Evolutionary conservation across 2,888 invertebrate species (phyloP).

Genomic region (Elysia crispata): DNA sequence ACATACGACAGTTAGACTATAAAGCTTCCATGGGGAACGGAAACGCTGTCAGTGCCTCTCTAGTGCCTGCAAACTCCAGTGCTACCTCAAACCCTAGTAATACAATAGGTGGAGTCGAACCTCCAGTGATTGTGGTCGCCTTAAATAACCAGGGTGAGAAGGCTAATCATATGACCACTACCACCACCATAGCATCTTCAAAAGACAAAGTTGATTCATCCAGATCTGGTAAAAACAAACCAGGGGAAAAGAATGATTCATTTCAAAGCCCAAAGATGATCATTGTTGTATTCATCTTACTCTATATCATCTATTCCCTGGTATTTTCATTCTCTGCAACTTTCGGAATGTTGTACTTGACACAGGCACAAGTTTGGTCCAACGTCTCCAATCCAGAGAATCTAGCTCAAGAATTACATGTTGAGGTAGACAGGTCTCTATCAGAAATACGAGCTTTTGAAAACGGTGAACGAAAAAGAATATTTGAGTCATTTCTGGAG

Average conservation of each 20-base stretch:
- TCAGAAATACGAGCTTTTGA: slow-evolving; percentile 61
- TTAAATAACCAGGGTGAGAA: slow-evolving; percentile 57
- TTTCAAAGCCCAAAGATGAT: slow-evolving; percentile 20
- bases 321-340: slow-evolving; percentile 70
- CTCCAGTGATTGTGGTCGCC: slow-evolving; percentile 51
- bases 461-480: slow-evolving; percentile 56
- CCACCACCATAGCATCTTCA: neutral
- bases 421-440: slow-evolving; percentile 59
- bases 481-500: slow-evolving; percentile 60
- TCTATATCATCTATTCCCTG: slow-evolving; percentile 68
- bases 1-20: neutral
- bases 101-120: slow-evolving; percentile 10
- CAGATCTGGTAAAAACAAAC: slow-evolving; percentile 22
- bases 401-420: slow-evolving; percentile 63
- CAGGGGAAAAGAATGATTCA: neutral
- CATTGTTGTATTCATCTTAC: slow-evolving; percentile 59
- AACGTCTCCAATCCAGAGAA: slow-evolving; percentile 60
- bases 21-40: too few species aligned
- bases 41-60: too few species aligned
- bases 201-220: neutral
- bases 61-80: too few species aligned
- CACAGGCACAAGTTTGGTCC: slow-evolving; percentile 59
- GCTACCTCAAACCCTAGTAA: slow-evolving; percentile 37
- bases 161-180: slow-evolving; percentile 26
- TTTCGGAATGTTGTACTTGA: slow-evolving; percentile 66